Base-by-base conservation (phyloP, 2,113 vertebrate species). In the Puntigrus tetrazona region DNA sequence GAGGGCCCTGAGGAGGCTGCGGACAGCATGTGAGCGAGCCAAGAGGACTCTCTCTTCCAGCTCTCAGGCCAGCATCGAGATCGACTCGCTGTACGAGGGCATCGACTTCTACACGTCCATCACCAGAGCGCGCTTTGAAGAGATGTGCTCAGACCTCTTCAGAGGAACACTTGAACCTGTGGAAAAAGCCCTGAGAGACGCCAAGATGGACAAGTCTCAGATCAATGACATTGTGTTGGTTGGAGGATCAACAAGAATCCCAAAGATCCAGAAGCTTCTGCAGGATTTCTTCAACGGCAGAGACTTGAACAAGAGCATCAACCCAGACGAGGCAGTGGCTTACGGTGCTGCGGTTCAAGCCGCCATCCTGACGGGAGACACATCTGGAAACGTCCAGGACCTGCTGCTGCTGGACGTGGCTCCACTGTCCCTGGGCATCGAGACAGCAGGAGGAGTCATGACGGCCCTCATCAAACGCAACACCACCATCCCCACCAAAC, bases 61-160 rank as follows among this genome's bases (percentile, higher is more conserved):
- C 90, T 95, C 96, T 0, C 96, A 97, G 92, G 96, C 73, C 73
- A 75, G 73, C 73, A 31, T 75, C 11, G 73, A 75, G 73, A 75
- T 75, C 45, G 73, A 75, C 73, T 75, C 73, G 0, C 73, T 75
- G 73, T 75, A 50, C 73, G 43, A 75, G 73, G 73, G 73, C 73
- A 94, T 94, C 1, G 96, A 97, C 92, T 97, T 97, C 90, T 97
- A 97, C 91, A 97, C 96, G 9, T 97, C 97, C 57, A 95, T 97
- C 70, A 96, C 96, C 65, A 93, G 95, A 84, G 96, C 96, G 72
- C 92, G 95, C 18, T 96, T 97, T 41, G 95, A 96, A 86, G 95
- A 96, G 88, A 83, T 96, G 84, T 97, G 97, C 0, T 95, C 96
- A 0, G 96, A 98, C 88, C 89, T 97, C 52, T 98, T 98, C 93